Conservation (phyloP, 1,140 invertebrate species). For the Drosophila virilis region DNA sequence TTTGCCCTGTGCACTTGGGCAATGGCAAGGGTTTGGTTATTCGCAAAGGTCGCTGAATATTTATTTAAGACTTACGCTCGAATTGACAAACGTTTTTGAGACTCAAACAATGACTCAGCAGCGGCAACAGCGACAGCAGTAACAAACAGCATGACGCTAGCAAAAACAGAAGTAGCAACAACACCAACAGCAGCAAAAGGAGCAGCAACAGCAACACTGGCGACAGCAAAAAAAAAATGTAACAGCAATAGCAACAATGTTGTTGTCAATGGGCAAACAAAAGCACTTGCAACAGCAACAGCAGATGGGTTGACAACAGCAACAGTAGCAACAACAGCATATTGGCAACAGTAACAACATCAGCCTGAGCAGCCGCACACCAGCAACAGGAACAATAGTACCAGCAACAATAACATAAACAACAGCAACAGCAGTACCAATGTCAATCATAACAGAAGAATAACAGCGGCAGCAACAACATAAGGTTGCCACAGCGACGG, state of each 20-base stretch:
- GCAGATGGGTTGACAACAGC: neutral
- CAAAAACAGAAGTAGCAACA: neutral
- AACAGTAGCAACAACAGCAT: neutral
- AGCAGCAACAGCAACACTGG: neutral
- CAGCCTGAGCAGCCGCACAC: neutral
- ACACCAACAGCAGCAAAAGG: neutral
- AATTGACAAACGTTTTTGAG: conserved; percentile 20
- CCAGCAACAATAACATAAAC: neutral
- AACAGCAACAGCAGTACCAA: neutral
- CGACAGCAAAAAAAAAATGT: no score
- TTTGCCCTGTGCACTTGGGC: conserved; percentile 26
- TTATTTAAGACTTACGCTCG: conserved; percentile 41
- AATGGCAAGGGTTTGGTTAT: conserved; percentile 24
- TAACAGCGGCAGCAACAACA: no score
- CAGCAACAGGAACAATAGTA: neutral
- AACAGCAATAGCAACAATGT: neutral
- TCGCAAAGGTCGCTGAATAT: conserved; percentile 18
- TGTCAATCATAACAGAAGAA: no score
- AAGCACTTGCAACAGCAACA: neutral
- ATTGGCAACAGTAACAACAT: neutral
- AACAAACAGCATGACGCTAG: neutral
- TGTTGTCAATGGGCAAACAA: no score
- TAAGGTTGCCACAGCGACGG: neutral
- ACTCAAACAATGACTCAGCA: conserved; percentile 7
- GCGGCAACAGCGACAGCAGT: neutral